Evolutionary conservation across 2,797 vertebrate species (phyloP).

Genomic region (Myotis myotis): DNA sequence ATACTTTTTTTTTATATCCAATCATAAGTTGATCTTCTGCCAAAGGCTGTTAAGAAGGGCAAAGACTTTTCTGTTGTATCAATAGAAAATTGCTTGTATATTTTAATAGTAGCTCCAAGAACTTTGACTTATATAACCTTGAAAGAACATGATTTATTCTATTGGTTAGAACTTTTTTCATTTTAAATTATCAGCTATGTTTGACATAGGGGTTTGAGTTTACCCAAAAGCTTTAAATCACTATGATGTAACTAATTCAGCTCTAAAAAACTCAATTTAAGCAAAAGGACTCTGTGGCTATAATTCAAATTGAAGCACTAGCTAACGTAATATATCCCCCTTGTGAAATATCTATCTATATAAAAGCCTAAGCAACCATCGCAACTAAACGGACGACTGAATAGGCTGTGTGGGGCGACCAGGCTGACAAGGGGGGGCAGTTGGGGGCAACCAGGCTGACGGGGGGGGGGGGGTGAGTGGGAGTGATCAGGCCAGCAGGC

Average conservation of each 20-base stretch:
- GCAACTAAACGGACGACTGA: no score
- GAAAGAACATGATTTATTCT: neutral
- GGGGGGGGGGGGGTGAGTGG: no score
- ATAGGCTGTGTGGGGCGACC: no score
- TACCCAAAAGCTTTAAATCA: neutral
- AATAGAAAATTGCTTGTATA: slow-evolving; percentile 1
- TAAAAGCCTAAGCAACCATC: no score
- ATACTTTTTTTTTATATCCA: neutral
- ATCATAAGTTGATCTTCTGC: neutral
- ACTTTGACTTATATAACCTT: neutral
- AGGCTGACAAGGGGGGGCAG: no score
- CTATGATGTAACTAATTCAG: neutral
- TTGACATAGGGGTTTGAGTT: neutral
- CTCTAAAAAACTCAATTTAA: neutral
- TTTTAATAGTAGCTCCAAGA: neutral
- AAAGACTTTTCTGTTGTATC: neutral
- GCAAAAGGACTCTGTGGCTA: neutral
- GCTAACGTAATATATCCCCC: neutral
- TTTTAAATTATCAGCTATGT: neutral
- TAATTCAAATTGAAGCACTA: neutral
- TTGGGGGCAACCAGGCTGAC: no score
- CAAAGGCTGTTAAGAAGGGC: neutral
- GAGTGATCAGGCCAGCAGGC: no score
- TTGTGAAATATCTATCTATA: neutral
- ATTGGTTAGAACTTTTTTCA: neutral